These are phyloP conservation scores for Frankliniella fusca DNA, from an alignment of 2,888 invertebrate species.

Conservation along the genomic window DNA sequence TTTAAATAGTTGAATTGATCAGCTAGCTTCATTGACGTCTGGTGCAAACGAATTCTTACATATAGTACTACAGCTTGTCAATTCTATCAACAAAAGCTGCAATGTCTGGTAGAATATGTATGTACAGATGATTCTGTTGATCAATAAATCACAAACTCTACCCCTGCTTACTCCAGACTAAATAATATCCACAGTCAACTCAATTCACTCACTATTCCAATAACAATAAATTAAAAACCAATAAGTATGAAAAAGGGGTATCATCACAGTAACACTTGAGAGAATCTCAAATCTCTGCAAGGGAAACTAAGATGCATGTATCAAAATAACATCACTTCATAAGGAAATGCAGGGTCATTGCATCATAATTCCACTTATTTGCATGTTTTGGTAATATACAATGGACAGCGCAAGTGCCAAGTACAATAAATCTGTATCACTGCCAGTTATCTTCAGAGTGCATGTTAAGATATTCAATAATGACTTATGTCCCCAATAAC, in stretches of 20 bases:
- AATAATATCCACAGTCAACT: conserved; percentile 7
- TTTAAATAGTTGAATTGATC: background rate
- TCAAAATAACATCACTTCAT: conserved; percentile 26
- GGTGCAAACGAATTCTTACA: conserved; percentile 13
- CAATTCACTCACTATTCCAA: conserved; percentile 4
- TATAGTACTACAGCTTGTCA: conserved; percentile 18
- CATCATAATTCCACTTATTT: conserved; percentile 8
- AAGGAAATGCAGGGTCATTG: conserved; percentile 13
- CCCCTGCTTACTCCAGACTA: conserved; percentile 6
- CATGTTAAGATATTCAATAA: background rate
- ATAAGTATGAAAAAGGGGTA: conserved; percentile 22
- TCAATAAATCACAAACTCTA: background rate
- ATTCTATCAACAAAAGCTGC: conserved; percentile 19
- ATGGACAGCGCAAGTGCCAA: conserved; percentile 21
- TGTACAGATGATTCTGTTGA: background rate
- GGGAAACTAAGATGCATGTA: conserved; percentile 12
- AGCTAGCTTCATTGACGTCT: background rate
- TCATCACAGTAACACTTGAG: conserved; percentile 16
- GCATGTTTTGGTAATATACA: conserved; percentile 14
- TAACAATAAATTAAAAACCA: conserved; percentile 27
- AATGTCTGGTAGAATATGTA: background rate
- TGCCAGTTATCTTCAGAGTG: background rate
- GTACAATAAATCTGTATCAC: conserved; percentile 20
- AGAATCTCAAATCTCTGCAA: conserved; percentile 13
- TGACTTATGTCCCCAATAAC: background rate